A percentile compares a stretch with the other conserved stretches of the same genome.
phyloP scores from a whole-genome alignment of 2,888 invertebrate genomes.

The Chydorus sphaericus region DNA sequence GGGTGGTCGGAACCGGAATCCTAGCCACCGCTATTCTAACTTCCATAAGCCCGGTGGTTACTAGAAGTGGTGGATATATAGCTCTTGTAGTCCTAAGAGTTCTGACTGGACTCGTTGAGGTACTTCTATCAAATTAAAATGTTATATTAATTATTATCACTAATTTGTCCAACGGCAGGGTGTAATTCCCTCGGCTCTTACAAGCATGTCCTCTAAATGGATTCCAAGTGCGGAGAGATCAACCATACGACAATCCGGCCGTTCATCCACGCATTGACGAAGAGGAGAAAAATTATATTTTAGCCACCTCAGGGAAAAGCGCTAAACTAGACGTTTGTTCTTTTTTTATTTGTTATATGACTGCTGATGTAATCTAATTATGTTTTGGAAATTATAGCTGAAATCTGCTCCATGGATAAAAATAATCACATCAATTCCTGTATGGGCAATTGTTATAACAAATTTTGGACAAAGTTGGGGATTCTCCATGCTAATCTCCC shows the following conservation, averaged over 20 bases:
- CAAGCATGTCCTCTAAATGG: slow-evolving; percentile 11
- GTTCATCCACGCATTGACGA: slow-evolving; percentile 59
- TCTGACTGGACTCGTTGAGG: slow-evolving; percentile 69
- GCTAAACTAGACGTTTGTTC: background rate
- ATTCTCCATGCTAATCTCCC: slow-evolving; percentile 67
- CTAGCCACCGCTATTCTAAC: slow-evolving; percentile 68
- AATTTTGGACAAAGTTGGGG: slow-evolving; percentile 66
- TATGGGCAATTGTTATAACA: slow-evolving; percentile 52
- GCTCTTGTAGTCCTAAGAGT: slow-evolving; percentile 61
- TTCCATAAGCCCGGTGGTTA: slow-evolving; percentile 66
- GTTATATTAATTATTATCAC: too few relatives aligned
- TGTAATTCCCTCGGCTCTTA: slow-evolving; percentile 83
- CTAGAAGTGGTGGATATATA: slow-evolving; percentile 42
- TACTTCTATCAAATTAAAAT: slow-evolving; percentile 26
- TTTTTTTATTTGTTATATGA: too few relatives aligned
- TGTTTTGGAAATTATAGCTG: slow-evolving; percentile 28
- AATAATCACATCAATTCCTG: slow-evolving; percentile 48
- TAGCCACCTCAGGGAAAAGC: slow-evolving; percentile 26
- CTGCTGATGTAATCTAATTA: too few relatives aligned
- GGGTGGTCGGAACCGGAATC: slow-evolving; percentile 66
- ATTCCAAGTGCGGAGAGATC: slow-evolving; percentile 8
- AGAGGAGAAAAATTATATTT: slow-evolving; percentile 44
- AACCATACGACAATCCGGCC: slow-evolving; percentile 40
- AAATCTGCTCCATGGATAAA: slow-evolving; percentile 54
- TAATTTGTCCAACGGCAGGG: too few relatives aligned